A percentile compares a stretch with the other conserved stretches of the same genome.
Evolutionary conservation across 2,797 vertebrate species (phyloP).

Genomic region (Hephaestus fuliginosus): DNA sequence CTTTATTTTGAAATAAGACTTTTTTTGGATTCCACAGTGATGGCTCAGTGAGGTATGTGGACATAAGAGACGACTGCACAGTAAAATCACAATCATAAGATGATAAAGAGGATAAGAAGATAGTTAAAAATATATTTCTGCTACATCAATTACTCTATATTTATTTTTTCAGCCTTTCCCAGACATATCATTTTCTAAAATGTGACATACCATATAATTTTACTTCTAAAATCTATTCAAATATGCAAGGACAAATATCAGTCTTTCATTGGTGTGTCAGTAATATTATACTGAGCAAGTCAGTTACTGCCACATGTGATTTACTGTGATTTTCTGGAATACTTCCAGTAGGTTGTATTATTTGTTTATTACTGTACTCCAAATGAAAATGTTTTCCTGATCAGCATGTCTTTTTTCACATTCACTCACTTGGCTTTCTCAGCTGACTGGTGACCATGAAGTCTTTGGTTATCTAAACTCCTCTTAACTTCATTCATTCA

Average conservation of each 20-base stretch:
- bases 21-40: no score
- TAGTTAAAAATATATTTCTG: not conserved
- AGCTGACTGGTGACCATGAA: not conserved
- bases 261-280: not conserved
- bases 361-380: not conserved
- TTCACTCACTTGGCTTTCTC: not conserved
- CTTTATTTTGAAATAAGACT: no score
- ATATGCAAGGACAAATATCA: no score
- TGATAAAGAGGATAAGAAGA: not conserved
- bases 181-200: no score
- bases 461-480: not conserved
- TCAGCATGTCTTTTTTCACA: not conserved
- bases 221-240: no score
- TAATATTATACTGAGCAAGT: not conserved
- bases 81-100: no score
- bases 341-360: not conserved
- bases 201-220: no score
- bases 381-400: not conserved
- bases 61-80: no score
- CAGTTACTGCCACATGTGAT: not conserved
- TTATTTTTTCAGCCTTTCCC: no score
- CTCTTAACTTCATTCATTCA: not conserved
- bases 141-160: no score
- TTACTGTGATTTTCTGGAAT: not conserved
- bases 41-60: no score